Evolutionary conservation across 1,140 invertebrate species (phyloP).

Genomic region (Bactericera cockerelli): DNA sequence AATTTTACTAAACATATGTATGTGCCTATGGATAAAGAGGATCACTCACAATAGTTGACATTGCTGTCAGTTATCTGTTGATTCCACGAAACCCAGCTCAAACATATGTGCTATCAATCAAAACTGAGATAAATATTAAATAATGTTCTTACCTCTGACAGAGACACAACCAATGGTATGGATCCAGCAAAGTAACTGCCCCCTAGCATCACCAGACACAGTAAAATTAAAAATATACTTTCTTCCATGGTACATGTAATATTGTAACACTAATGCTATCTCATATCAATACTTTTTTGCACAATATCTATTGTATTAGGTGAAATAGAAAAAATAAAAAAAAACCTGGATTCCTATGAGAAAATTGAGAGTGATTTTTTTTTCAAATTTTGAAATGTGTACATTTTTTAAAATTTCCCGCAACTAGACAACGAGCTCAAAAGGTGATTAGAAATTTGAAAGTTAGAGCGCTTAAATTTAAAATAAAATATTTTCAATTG

Average conservation of each 20-base stretch:
- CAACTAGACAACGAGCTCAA: not conserved
- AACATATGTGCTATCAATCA: too few relatives aligned
- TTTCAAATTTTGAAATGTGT: constrained; percentile 9
- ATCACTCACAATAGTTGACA: too few relatives aligned
- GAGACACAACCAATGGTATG: constrained; percentile 77
- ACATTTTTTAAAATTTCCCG: constrained; percentile 5
- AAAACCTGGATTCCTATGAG: too few relatives aligned
- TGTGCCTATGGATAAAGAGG: too few relatives aligned
- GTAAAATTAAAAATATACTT: constrained; percentile 55
- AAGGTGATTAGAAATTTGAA: too few relatives aligned
- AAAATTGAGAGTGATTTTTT: not conserved
- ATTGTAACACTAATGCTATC: constrained; percentile 3
- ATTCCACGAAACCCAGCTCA: too few relatives aligned
- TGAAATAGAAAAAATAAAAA: not conserved
- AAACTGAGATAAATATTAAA: too few relatives aligned
- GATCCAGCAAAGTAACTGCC: constrained; percentile 88
- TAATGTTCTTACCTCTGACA: constrained; percentile 84
- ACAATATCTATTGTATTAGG: not conserved
- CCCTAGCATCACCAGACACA: constrained; percentile 81
- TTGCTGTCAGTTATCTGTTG: too few relatives aligned
- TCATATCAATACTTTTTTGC: not conserved
- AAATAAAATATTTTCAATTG: too few relatives aligned
- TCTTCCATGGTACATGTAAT: constrained; percentile 53
- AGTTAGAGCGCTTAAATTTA: too few relatives aligned
- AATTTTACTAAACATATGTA: too few relatives aligned